Percentiles rank a stretch among this genome's conserved stretches.
These are phyloP conservation scores for Hystrix brachyura DNA, from an alignment of 2,113 vertebrate species.

Conservation along the genomic window DNA sequence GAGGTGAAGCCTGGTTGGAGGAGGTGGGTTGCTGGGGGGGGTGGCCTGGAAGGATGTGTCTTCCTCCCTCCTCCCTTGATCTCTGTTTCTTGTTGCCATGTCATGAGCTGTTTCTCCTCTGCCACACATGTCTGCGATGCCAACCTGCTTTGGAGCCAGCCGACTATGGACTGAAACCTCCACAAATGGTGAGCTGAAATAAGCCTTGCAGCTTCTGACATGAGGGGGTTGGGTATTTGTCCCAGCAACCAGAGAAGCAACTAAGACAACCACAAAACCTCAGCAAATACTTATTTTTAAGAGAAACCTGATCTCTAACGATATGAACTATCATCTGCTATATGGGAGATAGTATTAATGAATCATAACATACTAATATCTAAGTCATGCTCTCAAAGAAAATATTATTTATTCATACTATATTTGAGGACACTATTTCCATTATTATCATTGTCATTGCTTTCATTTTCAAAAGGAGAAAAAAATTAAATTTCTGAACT, in stretches of 20 bases:
- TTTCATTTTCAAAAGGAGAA: conserved; percentile 40
- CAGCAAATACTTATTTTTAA: background rate
- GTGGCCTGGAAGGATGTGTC: background rate
- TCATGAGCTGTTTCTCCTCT: too few relatives aligned
- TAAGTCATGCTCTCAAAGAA: conserved; percentile 1
- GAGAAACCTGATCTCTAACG: background rate
- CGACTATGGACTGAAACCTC: too few relatives aligned
- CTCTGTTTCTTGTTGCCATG: background rate
- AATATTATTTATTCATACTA: conserved; percentile 14
- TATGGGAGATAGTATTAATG: background rate
- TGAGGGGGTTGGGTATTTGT: too few relatives aligned
- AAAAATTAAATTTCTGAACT: conserved; percentile 3
- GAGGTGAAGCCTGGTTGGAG: background rate
- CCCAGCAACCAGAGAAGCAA: too few relatives aligned
- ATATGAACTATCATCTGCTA: background rate
- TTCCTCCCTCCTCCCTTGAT: background rate
- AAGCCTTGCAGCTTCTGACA: too few relatives aligned
- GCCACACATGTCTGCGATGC: too few relatives aligned
- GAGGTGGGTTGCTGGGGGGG: background rate
- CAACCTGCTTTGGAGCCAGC: too few relatives aligned
- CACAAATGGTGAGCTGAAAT: too few relatives aligned
- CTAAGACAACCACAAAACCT: background rate
- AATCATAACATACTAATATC: background rate
- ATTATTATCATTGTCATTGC: background rate
- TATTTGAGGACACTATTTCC: background rate